phyloP scores from a whole-genome alignment of 2,797 vertebrate species.

The Channa striata region DNA sequence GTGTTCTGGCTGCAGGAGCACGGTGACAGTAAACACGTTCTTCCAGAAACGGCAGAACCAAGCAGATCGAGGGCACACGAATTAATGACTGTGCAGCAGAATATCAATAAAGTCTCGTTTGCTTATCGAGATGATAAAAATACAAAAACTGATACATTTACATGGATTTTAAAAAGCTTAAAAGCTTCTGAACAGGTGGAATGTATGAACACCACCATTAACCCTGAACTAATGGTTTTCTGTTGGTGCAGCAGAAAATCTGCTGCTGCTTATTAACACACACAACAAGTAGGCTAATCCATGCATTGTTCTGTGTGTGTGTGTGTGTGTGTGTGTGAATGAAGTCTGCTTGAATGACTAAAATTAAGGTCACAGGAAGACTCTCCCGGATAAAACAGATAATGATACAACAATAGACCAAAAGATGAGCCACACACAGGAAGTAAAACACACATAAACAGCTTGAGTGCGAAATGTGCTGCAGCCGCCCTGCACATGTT shows the following conservation, averaged over 20 bases:
- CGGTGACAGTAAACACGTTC: no score
- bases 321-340: conserved; percentile 1
- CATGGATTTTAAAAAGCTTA: no score
- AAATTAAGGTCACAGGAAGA: background rate
- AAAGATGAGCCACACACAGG: conserved; percentile 15
- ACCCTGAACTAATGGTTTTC: conserved; percentile 3
- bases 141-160: no score
- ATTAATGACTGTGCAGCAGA: no score
- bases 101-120: background rate
- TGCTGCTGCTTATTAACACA: conserved; percentile 26
- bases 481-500: conserved; percentile 50
- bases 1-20: no score
- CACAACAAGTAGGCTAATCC: conserved; percentile 39
- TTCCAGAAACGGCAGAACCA: no score
- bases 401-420: conserved; percentile 10
- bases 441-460: conserved; percentile 11
- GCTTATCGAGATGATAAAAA: background rate
- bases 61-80: no score
- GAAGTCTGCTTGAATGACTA: background rate
- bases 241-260: conserved; percentile 34
- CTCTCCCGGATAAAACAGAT: conserved; percentile 3
- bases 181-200: background rate
- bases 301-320: conserved; percentile 11
- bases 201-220: background rate
- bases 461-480: conserved; percentile 41